A percentile compares a stretch with the other conserved stretches of the same genome.
Conservation (phyloP, 2,797 vertebrate genomes). For the Hybognathus amarus region DNA sequence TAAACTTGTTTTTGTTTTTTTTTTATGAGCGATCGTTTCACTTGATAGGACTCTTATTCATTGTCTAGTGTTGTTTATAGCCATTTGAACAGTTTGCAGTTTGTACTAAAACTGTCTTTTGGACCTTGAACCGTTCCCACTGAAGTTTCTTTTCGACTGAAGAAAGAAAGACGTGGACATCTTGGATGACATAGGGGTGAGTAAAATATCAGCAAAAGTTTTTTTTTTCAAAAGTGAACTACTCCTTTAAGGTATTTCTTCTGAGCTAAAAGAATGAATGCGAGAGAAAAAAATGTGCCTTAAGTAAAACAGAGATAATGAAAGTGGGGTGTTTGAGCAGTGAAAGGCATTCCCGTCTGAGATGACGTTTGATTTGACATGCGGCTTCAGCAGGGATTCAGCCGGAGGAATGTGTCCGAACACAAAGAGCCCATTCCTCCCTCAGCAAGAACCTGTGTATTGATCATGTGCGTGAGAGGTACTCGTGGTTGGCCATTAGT, state of each 20-base stretch:
- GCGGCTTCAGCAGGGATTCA: background rate
- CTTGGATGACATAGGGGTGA: too few relatives aligned
- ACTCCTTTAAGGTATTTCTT: background rate
- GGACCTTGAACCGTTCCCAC: too few relatives aligned
- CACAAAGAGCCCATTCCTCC: slow-evolving; percentile 36
- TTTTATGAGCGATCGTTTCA: too few relatives aligned
- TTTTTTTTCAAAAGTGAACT: too few relatives aligned
- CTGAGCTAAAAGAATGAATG: background rate
- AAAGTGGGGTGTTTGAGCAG: background rate
- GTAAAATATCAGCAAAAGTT: too few relatives aligned
- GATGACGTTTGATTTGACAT: slow-evolving; percentile 51
- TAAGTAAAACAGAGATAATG: slow-evolving; percentile 2
- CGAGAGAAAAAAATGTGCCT: background rate
- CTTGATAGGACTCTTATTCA: too few relatives aligned
- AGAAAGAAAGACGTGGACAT: too few relatives aligned
- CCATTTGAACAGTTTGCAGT: too few relatives aligned
- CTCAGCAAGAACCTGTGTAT: slow-evolving; percentile 16
- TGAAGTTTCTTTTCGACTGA: too few relatives aligned
- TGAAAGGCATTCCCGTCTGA: slow-evolving; percentile 10
- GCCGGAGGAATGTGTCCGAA: slow-evolving; percentile 41
- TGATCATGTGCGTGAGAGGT: slow-evolving; percentile 30
- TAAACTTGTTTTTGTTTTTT: too few relatives aligned
- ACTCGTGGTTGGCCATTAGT: slow-evolving; percentile 9
- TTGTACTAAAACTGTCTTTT: too few relatives aligned
- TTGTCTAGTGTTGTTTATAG: too few relatives aligned